phyloP scores from a whole-genome alignment of 2,888 invertebrate genomes.

The Ornithoptera priamus region DNA sequence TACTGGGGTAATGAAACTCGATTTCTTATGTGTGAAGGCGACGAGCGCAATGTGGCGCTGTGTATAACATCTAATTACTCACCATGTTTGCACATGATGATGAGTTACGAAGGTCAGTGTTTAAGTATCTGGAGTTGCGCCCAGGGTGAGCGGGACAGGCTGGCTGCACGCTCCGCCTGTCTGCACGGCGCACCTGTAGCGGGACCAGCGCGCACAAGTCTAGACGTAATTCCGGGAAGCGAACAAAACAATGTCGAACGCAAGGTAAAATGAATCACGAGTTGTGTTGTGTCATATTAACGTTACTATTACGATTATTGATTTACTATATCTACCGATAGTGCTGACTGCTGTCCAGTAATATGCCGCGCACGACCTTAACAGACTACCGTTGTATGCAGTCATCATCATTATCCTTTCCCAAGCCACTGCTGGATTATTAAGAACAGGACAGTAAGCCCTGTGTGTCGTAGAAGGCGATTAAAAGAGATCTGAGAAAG shows the following conservation, averaged over 20 bases:
- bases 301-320: constrained; percentile 6
- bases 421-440: too few species aligned
- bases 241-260: constrained; percentile 33
- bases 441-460: too few species aligned
- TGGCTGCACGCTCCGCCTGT: constrained; percentile 25
- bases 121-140: not conserved
- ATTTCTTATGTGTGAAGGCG: too few species aligned
- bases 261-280: constrained; percentile 39
- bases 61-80: too few species aligned
- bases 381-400: not conserved
- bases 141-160: too few species aligned
- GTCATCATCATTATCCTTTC: too few species aligned
- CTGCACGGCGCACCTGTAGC: constrained; percentile 17
- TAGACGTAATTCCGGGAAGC: constrained; percentile 45
- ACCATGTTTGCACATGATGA: too few species aligned
- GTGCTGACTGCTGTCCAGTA: not conserved
- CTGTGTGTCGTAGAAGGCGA: too few species aligned
- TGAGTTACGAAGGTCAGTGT: not conserved
- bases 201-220: constrained; percentile 39
- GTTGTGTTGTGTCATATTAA: constrained; percentile 35
- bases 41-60: too few species aligned
- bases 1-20: too few species aligned
- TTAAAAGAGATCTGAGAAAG: too few species aligned
- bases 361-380: not conserved
- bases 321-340: constrained; percentile 1